These are phyloP conservation scores for Bovichtus diacanthus DNA, from an alignment of 2,797 vertebrate species.

Conservation along the genomic window DNA sequence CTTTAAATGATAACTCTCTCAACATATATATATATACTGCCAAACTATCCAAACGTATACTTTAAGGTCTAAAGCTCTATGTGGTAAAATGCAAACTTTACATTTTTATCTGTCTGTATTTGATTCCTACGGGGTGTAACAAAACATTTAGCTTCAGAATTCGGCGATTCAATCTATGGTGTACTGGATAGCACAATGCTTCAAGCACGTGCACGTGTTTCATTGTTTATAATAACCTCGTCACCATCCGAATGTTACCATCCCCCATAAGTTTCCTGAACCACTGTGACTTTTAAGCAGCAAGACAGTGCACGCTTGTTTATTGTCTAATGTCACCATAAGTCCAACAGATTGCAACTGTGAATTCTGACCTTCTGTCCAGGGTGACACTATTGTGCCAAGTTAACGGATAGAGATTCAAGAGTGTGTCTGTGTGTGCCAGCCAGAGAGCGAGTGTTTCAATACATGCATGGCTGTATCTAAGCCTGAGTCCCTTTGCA, in stretches of 20 bases:
- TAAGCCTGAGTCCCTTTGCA: not conserved
- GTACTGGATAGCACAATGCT: not conserved
- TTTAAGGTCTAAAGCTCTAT: not conserved
- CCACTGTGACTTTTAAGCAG: not conserved
- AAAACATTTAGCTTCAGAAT: not conserved
- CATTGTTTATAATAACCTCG: not conserved
- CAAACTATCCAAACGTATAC: no score
- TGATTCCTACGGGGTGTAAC: not conserved
- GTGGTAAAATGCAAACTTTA: not conserved
- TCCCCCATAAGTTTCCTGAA: not conserved
- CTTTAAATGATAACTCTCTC: not conserved
- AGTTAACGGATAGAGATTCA: constrained; percentile 20
- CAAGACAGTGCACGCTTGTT: constrained; percentile 5
- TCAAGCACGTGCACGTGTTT: not conserved
- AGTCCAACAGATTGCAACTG: constrained; percentile 22
- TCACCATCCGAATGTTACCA: not conserved
- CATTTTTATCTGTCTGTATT: not conserved
- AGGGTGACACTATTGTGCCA: constrained; percentile 3
- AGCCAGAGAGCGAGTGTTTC: not conserved
- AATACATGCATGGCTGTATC: not conserved
- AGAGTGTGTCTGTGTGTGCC: not conserved
- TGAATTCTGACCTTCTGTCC: constrained; percentile 29
- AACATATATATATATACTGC: not conserved
- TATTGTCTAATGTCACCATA: constrained; percentile 4
- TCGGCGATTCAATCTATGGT: not conserved